These are phyloP conservation scores for Epinotia bilunana DNA, from an alignment of 2,888 invertebrate species.

Conservation along the genomic window DNA sequence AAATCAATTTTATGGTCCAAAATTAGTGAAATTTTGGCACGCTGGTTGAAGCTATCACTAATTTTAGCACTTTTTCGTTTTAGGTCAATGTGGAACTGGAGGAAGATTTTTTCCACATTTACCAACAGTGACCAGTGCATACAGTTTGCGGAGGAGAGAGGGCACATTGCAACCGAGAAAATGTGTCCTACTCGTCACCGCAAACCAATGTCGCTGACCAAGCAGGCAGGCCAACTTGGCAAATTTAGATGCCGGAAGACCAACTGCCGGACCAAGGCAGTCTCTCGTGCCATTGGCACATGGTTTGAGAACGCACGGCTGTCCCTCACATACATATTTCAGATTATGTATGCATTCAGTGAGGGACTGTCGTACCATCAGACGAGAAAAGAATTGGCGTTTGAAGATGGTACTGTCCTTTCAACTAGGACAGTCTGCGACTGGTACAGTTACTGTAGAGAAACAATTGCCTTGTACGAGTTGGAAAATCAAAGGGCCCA, in stretches of 20 bases:
- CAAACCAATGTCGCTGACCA: too few relatives aligned
- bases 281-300: not conserved
- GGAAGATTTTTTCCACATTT: not conserved
- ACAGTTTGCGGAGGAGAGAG: constrained; percentile 6
- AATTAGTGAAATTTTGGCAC: too few relatives aligned
- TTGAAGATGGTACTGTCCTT: not conserved
- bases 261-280: constrained; percentile 3
- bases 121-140: not conserved
- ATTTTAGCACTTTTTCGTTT: not conserved
- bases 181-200: too few relatives aligned
- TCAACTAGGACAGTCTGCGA: not conserved
- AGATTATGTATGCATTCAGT: not conserved
- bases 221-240: too few relatives aligned
- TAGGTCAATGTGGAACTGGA: constrained; percentile 6
- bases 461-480: not conserved
- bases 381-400: not conserved
- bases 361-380: not conserved
- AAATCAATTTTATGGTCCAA: too few relatives aligned
- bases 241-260: not conserved
- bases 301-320: constrained; percentile 31
- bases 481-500: constrained; percentile 12
- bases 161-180: not conserved
- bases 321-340: not conserved
- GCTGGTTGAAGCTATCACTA: too few relatives aligned
- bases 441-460: not conserved